Base-by-base conservation (phyloP, 1,140 invertebrate species). In the Aphaenogaster rudis region DNA sequence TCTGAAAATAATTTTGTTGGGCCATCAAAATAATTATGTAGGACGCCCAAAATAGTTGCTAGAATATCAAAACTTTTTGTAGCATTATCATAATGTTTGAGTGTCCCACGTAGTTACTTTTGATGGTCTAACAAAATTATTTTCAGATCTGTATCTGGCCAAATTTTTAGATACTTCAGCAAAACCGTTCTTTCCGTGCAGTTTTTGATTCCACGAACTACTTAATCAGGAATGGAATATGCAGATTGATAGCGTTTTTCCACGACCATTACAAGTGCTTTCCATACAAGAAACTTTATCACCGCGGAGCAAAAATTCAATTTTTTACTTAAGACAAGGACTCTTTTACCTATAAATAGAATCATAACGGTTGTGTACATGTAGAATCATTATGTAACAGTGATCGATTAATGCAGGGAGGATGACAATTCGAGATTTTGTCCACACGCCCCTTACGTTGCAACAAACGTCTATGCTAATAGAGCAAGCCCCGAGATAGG, bases 401-500 rank as follows among this genome's bases (percentile, higher is more conserved):
- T 42, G 21, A n/a, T 17, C 28, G 45, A 39, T 36, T 50, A n/a
- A 78, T 45, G 39, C 28, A 5, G 13, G 8, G 39, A 78, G 13
- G 11, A 45, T 64, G n/a, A 54, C 33, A 13, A 69, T 15, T 57
- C 9, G n/a, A 9, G 42, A 76, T 61, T 61, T 66, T 21, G 45
- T 74, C 67, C 80, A 76, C 69, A 84, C 69, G 45, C 39, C 69
- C 69, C 42, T 84, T 61, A 84, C 42, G 13, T 36, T 15, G n/a
- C 36, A 8, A 59, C 13, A 15, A 89, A 81, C 39, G 64, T 74
- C 52, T 61, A 84, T 81, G 45, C 54, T 59, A 91, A 61, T 91
- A 92, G 90, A 91, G 92, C 92, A 94, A 94, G 93, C 93, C 92
- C 92, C 88, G 92, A 94, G 93, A 93, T 92, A 93, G 93, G 93